These are phyloP conservation scores for Myrmophylax atrothorax DNA, from an alignment of 2,113 vertebrate genomes.

Conservation along the genomic window DNA sequence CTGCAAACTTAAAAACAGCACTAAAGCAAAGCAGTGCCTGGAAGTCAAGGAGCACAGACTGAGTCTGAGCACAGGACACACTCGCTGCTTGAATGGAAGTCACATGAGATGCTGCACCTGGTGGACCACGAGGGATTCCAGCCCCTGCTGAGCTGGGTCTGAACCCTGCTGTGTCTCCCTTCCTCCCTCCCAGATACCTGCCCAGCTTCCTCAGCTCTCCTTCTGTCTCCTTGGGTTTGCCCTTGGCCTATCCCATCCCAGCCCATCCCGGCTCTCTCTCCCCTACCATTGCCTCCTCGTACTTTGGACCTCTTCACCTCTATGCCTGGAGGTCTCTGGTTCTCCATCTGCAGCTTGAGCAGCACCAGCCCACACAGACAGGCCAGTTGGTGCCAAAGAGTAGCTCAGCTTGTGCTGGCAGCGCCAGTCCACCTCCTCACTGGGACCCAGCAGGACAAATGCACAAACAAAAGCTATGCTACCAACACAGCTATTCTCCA, in stretches of 20 bases:
- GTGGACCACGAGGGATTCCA: neutral
- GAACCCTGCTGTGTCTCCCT: neutral
- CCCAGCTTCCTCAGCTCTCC: neutral
- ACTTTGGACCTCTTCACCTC: slow-evolving; percentile 25
- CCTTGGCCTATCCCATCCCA: neutral
- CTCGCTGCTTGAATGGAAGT: neutral
- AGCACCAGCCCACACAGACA: accelerated
- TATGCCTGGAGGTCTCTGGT: accelerated
- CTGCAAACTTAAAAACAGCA: neutral
- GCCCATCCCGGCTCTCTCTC: neutral
- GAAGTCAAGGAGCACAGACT: neutral
- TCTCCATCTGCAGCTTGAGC: neutral
- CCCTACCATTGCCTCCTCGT: slow-evolving; percentile 33
- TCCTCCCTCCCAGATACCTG: neutral
- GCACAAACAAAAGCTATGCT: neutral
- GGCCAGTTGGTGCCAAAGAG: neutral
- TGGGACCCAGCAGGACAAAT: neutral
- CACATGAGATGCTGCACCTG: neutral
- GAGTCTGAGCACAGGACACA: neutral
- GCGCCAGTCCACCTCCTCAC: neutral
- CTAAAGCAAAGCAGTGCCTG: neutral
- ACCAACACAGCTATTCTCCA: neutral
- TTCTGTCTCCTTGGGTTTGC: neutral
- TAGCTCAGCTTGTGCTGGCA: neutral
- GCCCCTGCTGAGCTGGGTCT: neutral